Evolutionary conservation across 2,113 vertebrate genomes (phyloP), one percentile per base, ranked within the genome.

Genomic region (Syrrhaptes paradoxus): DNA sequence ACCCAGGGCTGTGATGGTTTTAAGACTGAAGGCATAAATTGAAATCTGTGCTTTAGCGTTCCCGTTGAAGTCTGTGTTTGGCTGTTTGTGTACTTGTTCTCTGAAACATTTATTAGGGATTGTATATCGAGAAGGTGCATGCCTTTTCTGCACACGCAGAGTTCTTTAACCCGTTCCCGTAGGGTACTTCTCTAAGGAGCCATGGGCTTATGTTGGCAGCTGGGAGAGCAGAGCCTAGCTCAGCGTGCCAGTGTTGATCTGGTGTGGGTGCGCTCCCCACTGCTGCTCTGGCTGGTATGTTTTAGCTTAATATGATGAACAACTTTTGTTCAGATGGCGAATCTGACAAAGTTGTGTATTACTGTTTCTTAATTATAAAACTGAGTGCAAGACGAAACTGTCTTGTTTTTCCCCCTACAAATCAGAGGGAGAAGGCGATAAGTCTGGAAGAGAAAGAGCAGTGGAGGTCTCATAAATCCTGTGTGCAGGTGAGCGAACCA

Each of bases 81-180:
- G 13, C 48, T 63, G 36, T 26, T 68, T 3, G 1, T 55, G 34
- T 71, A 4, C 57, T 78, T 0, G 0, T 61, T 49, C 55, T 41
- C 41, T 17, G 26, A 65, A 71, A 61, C 18, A 13, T 32, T 65
- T 52, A 13, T 11, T 18, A 12, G 21, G 46, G 61, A 34, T 92
- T 72, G 6, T 0, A 0, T 61, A 5, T 14, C 3, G 5, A 51
- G 76, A 80, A 57, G 25, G 25, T 36, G 15, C 28, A 2, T 1
- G 4, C 24, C 18, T 46, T 46, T 62, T 41, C 24, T 86, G 6
- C 13, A 4, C 0, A 1, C 1, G 3, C 3, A 6, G 65, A 71
- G 43, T 10, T 45, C 11, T 48, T 34, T 9, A 48, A 16, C 63
- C 5, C 0, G 0, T 19, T 83, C 13, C 41, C 1, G 0, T 11